Percentiles rank a stretch among this genome's conserved stretches.
Evolutionary conservation across 1,140 invertebrate species (phyloP).

Genomic region (Drosophila sp.): DNA sequence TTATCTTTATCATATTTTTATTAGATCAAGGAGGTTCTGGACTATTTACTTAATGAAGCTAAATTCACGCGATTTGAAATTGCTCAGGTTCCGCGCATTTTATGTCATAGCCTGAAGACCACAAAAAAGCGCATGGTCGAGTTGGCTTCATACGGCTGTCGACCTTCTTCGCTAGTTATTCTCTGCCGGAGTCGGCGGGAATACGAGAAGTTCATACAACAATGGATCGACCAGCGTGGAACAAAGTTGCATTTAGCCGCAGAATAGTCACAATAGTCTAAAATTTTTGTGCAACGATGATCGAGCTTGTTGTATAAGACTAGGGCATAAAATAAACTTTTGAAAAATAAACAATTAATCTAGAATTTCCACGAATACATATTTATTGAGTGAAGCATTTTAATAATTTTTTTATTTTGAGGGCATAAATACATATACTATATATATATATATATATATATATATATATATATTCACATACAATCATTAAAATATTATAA

Average conservation of each 20-base stretch:
- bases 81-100: conserved; percentile 85
- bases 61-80: conserved; percentile 85
- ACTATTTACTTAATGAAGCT: conserved; percentile 85
- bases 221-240: conserved; percentile 51
- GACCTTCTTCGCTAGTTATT: conserved; percentile 84
- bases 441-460: too few species aligned
- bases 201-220: conserved; percentile 82
- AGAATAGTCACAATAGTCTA: background rate
- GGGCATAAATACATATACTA: conserved; percentile 66
- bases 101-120: conserved; percentile 86
- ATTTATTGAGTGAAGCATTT: conserved; percentile 60
- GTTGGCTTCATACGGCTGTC: conserved; percentile 81
- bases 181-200: conserved; percentile 85
- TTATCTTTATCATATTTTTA: background rate
- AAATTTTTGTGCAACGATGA: conserved; percentile 6
- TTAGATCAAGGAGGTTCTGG: conserved; percentile 85
- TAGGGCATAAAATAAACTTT: background rate
- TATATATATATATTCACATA: too few species aligned
- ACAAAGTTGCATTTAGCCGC: background rate
- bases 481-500: conserved; percentile 31
- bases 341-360: background rate
- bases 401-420: conserved; percentile 45
- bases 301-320: background rate
- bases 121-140: conserved; percentile 85
- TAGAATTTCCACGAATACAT: conserved; percentile 41